phyloP scores from a whole-genome alignment of 2,888 invertebrate genomes.

The Polydrusus pterygomalis region DNA sequence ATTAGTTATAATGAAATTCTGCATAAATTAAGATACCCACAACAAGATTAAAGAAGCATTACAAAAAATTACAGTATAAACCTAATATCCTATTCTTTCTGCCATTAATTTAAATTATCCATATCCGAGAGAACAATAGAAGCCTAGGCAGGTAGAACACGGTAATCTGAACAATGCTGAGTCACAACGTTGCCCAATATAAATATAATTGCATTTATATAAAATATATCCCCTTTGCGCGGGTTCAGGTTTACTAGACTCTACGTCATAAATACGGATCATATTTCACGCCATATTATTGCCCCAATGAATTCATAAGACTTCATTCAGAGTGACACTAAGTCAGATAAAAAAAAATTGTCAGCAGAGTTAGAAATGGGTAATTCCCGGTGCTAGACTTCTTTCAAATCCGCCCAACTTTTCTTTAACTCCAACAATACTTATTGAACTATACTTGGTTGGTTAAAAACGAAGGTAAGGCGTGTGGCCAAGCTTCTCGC shows the following conservation, averaged over 20 bases:
- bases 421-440: too few species aligned
- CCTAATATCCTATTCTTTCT: slow-evolving; percentile 31
- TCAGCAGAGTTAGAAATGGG: too few species aligned
- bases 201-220: neutral
- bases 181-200: slow-evolving; percentile 16
- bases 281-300: too few species aligned
- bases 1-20: slow-evolving; percentile 6
- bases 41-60: slow-evolving; percentile 15
- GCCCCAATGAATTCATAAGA: too few species aligned
- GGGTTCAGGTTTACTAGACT: neutral
- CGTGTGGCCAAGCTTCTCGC: too few species aligned
- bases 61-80: slow-evolving; percentile 22
- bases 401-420: too few species aligned
- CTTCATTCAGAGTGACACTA: too few species aligned
- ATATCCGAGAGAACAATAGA: slow-evolving; percentile 32
- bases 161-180: slow-evolving; percentile 21
- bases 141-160: slow-evolving; percentile 38
- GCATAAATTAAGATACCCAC: slow-evolving; percentile 21
- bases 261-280: neutral
- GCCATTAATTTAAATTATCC: slow-evolving; percentile 43
- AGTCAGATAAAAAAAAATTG: too few species aligned
- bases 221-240: neutral
- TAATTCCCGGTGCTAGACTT: too few species aligned
- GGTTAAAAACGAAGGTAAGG: too few species aligned
- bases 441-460: too few species aligned